Percentiles rank a stretch among this genome's conserved stretches.
Conservation (phyloP, 2,888 invertebrate genomes). For the Ophonus ardosiacus region DNA sequence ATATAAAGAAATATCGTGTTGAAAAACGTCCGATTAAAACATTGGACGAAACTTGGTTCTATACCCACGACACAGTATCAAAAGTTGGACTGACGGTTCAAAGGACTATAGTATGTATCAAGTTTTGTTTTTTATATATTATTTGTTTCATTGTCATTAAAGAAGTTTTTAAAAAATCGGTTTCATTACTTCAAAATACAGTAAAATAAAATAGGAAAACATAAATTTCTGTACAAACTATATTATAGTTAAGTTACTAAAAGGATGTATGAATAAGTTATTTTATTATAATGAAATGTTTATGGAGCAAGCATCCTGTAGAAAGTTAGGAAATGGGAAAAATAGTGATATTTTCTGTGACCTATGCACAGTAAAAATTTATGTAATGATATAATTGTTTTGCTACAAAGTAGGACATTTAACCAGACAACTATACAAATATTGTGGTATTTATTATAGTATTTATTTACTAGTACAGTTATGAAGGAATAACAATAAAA, state of each 20-base stretch:
- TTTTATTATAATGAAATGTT: neutral
- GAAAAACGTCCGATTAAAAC: neutral
- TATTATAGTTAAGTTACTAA: too few relatives aligned
- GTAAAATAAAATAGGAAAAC: too few relatives aligned
- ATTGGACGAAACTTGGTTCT: neutral
- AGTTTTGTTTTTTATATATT: too few relatives aligned
- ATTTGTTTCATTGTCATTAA: too few relatives aligned
- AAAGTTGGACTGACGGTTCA: neutral
- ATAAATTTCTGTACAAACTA: too few relatives aligned
- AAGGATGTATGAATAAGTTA: neutral
- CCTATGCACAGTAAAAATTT: neutral
- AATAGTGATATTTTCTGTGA: neutral
- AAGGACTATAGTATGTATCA: too few relatives aligned
- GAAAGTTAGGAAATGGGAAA: slow-evolving; percentile 15
- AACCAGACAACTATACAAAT: neutral
- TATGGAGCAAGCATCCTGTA: slow-evolving; percentile 20
- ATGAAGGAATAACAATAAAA: neutral
- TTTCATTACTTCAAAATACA: too few relatives aligned
- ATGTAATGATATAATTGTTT: neutral
- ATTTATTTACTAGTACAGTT: neutral
- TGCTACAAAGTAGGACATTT: neutral
- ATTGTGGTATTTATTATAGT: neutral
- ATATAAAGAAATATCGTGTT: neutral
- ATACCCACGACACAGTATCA: neutral
- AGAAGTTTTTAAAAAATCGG: too few relatives aligned